Evolutionary conservation across 2,888 invertebrate species (phyloP).

Genomic region (Buathra laborator): DNA sequence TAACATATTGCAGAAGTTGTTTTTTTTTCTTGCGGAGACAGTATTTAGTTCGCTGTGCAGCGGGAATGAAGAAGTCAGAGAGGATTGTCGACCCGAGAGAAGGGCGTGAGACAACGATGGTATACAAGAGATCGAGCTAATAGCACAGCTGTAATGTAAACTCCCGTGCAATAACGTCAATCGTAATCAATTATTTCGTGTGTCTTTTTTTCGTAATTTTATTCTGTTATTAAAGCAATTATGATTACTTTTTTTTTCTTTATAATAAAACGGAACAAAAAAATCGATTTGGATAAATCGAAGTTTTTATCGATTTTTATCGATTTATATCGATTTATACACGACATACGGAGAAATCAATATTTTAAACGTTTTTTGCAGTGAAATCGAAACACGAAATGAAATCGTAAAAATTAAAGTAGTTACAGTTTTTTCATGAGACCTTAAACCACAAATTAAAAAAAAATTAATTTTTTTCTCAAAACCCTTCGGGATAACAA

Average conservation of each 20-base stretch:
- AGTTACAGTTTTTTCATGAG: too few relatives aligned
- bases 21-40: not conserved
- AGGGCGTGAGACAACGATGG: constrained; percentile 67
- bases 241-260: not conserved
- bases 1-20: not conserved
- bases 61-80: constrained; percentile 11
- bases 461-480: too few relatives aligned
- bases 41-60: not conserved
- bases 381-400: too few relatives aligned
- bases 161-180: constrained; percentile 30
- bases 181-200: constrained; percentile 48
- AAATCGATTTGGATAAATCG: too few relatives aligned
- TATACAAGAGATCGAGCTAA: constrained; percentile 48
- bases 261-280: not conserved
- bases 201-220: constrained; percentile 9
- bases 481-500: too few relatives aligned
- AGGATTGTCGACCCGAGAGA: constrained; percentile 58
- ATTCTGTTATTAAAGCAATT: not conserved
- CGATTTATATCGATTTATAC: too few relatives aligned
- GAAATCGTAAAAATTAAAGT: too few relatives aligned
- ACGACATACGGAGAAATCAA: too few relatives aligned
- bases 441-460: too few relatives aligned
- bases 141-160: constrained; percentile 29
- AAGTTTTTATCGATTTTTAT: too few relatives aligned
- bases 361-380: too few relatives aligned